Evolutionary conservation across 2,888 invertebrate genomes (phyloP), one percentile per base, ranked within the genome.

Genomic region (Chloroclystis v-ata): DNA sequence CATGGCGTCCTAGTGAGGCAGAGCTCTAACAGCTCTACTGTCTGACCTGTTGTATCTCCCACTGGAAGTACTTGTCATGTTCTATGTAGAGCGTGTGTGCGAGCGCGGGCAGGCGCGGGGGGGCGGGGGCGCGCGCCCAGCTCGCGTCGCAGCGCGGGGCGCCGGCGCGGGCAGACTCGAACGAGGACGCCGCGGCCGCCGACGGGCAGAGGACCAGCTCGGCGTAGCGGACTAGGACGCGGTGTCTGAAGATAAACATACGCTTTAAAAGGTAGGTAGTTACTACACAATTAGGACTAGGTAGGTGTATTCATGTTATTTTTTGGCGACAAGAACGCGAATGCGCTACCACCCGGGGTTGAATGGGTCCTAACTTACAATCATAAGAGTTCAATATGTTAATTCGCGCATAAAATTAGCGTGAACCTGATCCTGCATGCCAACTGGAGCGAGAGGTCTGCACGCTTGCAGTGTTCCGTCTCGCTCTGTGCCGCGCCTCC

Each of bases 141-240:
- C 65, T 42, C 41, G 67, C 65, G 59, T 75, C 78, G 12, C 58
- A 54, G 26, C 68, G 70, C 20, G 66, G 50, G 4, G 60, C 59
- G 2, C 64, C 37, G 1, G 58, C 29, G 57, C 72, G 72, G 1
- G 72, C 59, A 1, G 61, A n/a, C 51, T 77, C 75, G 67, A 66
- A 81, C 0, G 68, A 63, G 0, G 65, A 67, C 0, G 56, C 39
- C 0, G 63, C 28, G 1, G 39, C 33, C 1, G 68, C 67, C 1
- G 64, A 60, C 0, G 76, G 70, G 0, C 59, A 42, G 0, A 75
- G 45, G 1, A 78, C 49, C 62, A 76, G 81, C n/a, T 65, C 70
- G 0, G 78, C 78, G 41, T 78, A 63, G 4, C 75, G 75, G 47
- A 78, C 72, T 4, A 86, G 70, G 1, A 75, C 50, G 1, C 82